phyloP scores from a whole-genome alignment of 2,888 invertebrate genomes.

The Philereme transversata region DNA sequence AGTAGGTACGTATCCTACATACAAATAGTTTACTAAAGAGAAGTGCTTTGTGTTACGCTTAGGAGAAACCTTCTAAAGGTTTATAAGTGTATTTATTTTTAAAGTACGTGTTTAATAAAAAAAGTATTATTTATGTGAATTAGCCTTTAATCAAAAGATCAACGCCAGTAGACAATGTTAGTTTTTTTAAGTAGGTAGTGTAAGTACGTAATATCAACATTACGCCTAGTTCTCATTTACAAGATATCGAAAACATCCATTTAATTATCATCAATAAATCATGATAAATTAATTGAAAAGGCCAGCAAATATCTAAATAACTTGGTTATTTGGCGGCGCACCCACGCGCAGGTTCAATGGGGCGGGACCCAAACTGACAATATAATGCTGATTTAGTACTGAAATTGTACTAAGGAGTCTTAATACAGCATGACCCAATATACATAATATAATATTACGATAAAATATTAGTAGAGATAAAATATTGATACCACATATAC shows the following conservation, averaged over 20 bases:
- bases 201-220: neutral
- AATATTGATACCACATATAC: too few species aligned
- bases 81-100: too few species aligned
- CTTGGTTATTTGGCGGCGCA: slow-evolving; percentile 24
- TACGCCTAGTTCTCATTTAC: slow-evolving; percentile 1
- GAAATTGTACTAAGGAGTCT: neutral
- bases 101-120: too few species aligned
- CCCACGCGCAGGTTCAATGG: slow-evolving; percentile 17
- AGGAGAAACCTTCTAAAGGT: too few species aligned
- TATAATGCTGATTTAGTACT: slow-evolving; percentile 25
- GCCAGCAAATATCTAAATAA: slow-evolving; percentile 13
- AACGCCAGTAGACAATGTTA: too few species aligned
- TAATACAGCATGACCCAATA: slow-evolving; percentile 8
- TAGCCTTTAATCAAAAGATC: too few species aligned
- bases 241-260: slow-evolving; percentile 9
- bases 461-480: too few species aligned
- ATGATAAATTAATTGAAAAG: slow-evolving; percentile 25
- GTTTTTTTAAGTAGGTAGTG: too few species aligned
- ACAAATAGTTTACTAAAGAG: too few species aligned
- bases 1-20: too few species aligned
- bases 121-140: too few species aligned
- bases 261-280: slow-evolving; percentile 15
- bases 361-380: slow-evolving; percentile 10
- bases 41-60: too few species aligned
- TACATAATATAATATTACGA: neutral